These are phyloP conservation scores for Megatriorchis doriae DNA, from an alignment of 2,113 vertebrate genomes.

Conservation along the genomic window DNA sequence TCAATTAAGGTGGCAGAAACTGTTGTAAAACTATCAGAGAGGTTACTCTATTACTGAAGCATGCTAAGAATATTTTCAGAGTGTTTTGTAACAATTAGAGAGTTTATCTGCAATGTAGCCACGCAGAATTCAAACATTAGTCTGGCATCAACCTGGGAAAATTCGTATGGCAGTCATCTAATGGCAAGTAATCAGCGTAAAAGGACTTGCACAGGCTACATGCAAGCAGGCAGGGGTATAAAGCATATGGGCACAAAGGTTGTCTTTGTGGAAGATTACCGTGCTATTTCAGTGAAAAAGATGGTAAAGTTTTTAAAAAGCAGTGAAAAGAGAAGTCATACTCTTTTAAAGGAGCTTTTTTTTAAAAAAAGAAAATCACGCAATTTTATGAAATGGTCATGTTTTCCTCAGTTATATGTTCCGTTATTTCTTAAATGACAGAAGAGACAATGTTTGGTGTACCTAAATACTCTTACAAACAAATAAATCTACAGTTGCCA, in stretches of 20 bases:
- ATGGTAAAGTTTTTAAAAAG: background rate
- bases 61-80: background rate
- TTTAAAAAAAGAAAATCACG: background rate
- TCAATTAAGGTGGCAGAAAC: background rate
- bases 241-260: background rate
- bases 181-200: background rate
- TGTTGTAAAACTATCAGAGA: background rate
- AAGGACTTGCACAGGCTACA: background rate
- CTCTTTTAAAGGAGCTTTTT: background rate
- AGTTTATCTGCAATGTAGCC: background rate
- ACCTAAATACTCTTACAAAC: background rate
- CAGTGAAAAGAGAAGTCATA: background rate
- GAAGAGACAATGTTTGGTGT: background rate
- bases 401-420: background rate
- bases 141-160: background rate
- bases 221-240: background rate
- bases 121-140: background rate
- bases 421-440: background rate
- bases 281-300: background rate
- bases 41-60: background rate
- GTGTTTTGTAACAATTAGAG: background rate
- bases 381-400: background rate
- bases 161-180: background rate
- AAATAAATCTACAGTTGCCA: background rate
- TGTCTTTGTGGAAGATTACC: background rate